Percentiles rank a stretch among this genome's conserved stretches.
Conservation (phyloP, 2,888 invertebrate genomes). For the Dynastes hyllus region DNA sequence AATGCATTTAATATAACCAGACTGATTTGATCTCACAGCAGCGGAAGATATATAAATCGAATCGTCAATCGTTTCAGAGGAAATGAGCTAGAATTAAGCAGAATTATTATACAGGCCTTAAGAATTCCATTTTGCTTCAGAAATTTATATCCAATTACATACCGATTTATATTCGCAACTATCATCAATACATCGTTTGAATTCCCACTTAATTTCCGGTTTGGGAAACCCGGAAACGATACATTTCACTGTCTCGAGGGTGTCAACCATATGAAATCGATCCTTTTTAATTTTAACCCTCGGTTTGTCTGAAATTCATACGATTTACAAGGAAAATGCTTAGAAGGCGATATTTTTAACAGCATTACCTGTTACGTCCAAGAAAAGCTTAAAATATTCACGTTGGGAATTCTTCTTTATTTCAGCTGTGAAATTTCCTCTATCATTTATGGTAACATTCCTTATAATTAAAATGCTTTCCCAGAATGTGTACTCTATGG, state of each 20-base stretch:
- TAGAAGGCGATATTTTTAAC: background rate
- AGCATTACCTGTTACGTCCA: conserved; percentile 73
- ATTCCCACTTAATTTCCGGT: conserved; percentile 76
- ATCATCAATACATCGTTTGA: conserved; percentile 70
- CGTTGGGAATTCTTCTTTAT: conserved; percentile 72
- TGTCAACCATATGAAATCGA: conserved; percentile 70
- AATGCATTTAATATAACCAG: conserved; percentile 71
- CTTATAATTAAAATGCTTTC: conserved; percentile 71
- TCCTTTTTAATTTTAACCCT: conserved; percentile 66
- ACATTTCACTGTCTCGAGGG: conserved; percentile 72
- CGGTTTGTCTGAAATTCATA: conserved; percentile 71
- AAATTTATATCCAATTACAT: conserved; percentile 51
- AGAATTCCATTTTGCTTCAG: background rate
- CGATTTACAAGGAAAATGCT: conserved; percentile 10
- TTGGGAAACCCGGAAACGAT: conserved; percentile 74
- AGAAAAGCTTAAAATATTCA: conserved; percentile 71
- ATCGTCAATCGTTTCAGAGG: conserved; percentile 55
- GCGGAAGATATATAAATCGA: conserved; percentile 65
- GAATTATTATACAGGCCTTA: too few relatives aligned
- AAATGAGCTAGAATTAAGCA: conserved; percentile 12
- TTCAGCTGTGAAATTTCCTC: conserved; percentile 75
- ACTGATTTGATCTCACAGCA: conserved; percentile 67
- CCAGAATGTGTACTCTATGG: conserved; percentile 58
- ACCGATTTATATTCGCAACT: conserved; percentile 62
- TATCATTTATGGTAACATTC: conserved; percentile 73